A percentile compares a stretch with the other conserved stretches of the same genome.
phyloP scores from a whole-genome alignment of 2,113 vertebrate species.

The Regulus satrapa region DNA sequence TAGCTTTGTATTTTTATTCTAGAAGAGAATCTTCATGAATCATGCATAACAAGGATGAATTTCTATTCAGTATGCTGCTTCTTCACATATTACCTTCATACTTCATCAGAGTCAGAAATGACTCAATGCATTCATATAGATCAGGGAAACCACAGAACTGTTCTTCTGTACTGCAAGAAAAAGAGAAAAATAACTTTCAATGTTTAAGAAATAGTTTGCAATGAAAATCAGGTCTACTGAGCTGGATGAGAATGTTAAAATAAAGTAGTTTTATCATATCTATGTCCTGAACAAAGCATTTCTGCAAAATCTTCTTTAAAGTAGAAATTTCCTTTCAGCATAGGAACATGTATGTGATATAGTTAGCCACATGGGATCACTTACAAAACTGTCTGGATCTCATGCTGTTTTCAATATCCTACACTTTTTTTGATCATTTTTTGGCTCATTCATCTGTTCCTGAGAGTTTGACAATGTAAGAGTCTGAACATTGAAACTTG shows the following conservation, averaged over 20 bases:
- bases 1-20: slow-evolving; percentile 12
- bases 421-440: background rate
- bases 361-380: background rate
- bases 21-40: background rate
- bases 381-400: background rate
- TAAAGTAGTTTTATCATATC: background rate
- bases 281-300: background rate
- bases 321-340: background rate
- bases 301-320: background rate
- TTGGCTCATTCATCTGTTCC: background rate
- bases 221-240: background rate
- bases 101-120: slow-evolving; percentile 28
- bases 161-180: background rate
- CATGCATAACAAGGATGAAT: background rate
- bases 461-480: background rate
- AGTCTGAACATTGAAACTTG: background rate
- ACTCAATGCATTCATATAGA: slow-evolving; percentile 19
- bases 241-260: background rate
- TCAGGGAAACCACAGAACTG: background rate
- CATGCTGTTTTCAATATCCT: background rate
- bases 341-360: background rate
- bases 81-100: slow-evolving; percentile 25
- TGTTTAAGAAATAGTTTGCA: background rate
- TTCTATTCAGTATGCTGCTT: slow-evolving; percentile 3
- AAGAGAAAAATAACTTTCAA: background rate